Percentiles rank a stretch among this genome's conserved stretches.
Evolutionary conservation across 2,113 vertebrate genomes (phyloP).

Genomic region (Rhinopomastus cyanomelas): DNA sequence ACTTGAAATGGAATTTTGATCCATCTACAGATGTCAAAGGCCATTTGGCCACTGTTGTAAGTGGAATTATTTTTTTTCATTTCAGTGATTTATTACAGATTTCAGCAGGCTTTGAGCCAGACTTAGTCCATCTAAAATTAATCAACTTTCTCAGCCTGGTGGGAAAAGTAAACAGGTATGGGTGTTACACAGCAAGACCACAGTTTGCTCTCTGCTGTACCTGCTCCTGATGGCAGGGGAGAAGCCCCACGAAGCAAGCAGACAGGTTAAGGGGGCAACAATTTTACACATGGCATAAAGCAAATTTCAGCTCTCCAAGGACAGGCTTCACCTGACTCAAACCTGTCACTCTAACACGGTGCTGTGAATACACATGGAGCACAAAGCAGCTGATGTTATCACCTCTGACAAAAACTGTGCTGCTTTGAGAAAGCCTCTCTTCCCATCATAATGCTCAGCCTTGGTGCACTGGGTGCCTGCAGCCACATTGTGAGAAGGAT

Average conservation of each 20-base stretch:
- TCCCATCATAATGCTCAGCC: background rate
- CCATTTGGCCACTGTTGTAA: background rate
- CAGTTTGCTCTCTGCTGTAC: background rate
- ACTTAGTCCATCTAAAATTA: constrained; percentile 31
- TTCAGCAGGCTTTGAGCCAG: constrained; percentile 11
- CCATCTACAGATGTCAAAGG: constrained; percentile 1
- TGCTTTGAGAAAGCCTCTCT: background rate
- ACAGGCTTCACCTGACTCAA: background rate
- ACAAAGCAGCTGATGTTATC: background rate
- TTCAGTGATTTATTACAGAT: constrained; percentile 40
- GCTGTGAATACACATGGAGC: background rate
- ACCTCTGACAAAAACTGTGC: background rate
- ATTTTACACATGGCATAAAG: background rate
- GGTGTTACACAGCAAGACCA: background rate
- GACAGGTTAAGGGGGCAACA: background rate
- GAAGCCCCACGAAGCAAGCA: background rate
- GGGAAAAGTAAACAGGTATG: constrained; percentile 34
- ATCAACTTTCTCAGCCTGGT: constrained; percentile 29
- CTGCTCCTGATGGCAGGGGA: background rate
- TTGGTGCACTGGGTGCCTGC: accelerated
- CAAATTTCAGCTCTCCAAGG: constrained; percentile 11
- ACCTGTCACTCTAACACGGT: background rate
- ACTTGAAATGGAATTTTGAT: background rate
- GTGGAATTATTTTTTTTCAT: constrained; percentile 36
- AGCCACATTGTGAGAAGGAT: background rate